phyloP scores from a whole-genome alignment of 2,797 vertebrate species.

The Halcyon smyrnensis region DNA sequence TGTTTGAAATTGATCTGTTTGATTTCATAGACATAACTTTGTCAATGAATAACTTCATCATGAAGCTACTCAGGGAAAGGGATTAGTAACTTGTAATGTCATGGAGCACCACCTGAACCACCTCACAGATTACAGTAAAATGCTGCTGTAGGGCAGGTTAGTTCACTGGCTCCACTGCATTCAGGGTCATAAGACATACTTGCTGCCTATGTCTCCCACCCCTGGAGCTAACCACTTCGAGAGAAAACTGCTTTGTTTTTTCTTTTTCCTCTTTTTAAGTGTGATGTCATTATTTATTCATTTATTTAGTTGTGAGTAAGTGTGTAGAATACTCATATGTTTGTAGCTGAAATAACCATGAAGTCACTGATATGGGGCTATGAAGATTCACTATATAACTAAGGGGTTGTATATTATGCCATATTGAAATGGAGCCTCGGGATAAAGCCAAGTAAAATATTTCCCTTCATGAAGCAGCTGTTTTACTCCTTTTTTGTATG shows the following conservation, averaged over 20 bases:
- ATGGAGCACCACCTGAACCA: background rate
- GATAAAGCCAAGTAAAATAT: background rate
- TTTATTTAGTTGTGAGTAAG: background rate
- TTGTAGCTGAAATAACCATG: background rate
- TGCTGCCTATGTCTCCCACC: background rate
- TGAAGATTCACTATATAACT: background rate
- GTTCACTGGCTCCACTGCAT: rapidly evolving
- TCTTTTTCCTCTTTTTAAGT: background rate
- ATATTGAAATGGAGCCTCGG: background rate
- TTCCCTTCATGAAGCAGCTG: background rate
- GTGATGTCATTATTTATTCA: rapidly evolving
- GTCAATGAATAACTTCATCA: background rate
- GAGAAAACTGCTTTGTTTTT: background rate
- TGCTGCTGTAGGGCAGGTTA: background rate
- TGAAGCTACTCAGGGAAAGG: background rate
- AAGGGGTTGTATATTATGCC: background rate
- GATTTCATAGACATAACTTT: background rate
- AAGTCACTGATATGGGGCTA: background rate
- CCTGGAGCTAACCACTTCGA: rapidly evolving
- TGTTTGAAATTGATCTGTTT: background rate
- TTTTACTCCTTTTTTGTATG: background rate
- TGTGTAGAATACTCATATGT: background rate
- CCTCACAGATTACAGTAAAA: background rate
- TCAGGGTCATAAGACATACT: background rate
- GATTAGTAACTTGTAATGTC: background rate